These are phyloP conservation scores for Sialia sialis DNA, from an alignment of 2,113 vertebrate genomes.

Conservation along the genomic window DNA sequence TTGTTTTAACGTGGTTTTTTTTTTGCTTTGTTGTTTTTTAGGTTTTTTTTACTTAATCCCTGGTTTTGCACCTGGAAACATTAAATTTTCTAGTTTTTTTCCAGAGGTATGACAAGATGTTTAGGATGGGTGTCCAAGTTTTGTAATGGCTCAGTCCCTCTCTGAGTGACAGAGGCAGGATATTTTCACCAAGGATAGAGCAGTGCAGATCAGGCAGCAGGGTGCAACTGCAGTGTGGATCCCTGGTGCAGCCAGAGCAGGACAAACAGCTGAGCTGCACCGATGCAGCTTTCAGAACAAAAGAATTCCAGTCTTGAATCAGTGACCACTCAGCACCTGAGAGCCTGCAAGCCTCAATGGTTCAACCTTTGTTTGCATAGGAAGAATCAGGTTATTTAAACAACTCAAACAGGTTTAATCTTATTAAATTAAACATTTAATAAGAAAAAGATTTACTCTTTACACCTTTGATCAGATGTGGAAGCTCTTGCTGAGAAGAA, in stretches of 20 bases:
- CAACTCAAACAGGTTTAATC: background rate
- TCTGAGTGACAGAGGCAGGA: background rate
- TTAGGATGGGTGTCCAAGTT: background rate
- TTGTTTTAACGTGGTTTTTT: background rate
- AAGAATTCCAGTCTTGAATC: background rate
- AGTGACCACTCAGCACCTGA: background rate
- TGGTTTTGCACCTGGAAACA: background rate
- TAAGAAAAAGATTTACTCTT: background rate
- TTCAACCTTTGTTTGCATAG: background rate
- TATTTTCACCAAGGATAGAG: background rate
- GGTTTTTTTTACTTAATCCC: background rate
- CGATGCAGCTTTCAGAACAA: background rate
- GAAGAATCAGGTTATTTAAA: background rate
- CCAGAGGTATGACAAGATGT: background rate
- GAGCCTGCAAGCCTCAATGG: background rate
- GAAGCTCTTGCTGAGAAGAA: background rate
- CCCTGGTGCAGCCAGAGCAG: background rate
- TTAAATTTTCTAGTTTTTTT: background rate
- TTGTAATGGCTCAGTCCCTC: background rate
- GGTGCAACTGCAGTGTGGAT: background rate
- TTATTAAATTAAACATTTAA: background rate
- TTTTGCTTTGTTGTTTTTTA: too few species aligned
- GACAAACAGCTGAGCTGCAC: background rate
- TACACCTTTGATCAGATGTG: background rate
- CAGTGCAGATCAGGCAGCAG: conserved; percentile 35